phyloP scores from a whole-genome alignment of 2,888 invertebrate species.

The Athalia rosae region DNA sequence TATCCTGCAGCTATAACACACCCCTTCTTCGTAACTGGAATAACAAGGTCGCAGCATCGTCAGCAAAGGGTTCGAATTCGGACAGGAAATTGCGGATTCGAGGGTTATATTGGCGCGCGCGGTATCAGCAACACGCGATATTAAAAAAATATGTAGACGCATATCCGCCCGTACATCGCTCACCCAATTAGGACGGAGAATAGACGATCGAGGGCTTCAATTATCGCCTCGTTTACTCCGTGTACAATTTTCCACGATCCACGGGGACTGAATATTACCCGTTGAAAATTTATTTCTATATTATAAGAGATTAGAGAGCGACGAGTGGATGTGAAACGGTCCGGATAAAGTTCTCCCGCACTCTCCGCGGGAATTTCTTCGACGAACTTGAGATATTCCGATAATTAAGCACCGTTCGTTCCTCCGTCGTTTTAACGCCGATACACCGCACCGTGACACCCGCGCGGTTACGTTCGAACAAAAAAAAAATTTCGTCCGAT shows the following conservation, averaged over 20 bases:
- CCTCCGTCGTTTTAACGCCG: constrained; percentile 32
- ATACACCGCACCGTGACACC: too few relatives aligned
- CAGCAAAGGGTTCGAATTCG: constrained; percentile 35
- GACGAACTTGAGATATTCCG: constrained; percentile 37
- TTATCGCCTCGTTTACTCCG: too few relatives aligned
- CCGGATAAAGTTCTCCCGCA: background rate
- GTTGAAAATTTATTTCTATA: constrained; percentile 21
- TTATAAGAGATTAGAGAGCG: constrained; percentile 25
- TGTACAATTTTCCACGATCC: too few relatives aligned
- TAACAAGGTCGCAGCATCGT: constrained; percentile 39
- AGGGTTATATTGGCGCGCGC: background rate
- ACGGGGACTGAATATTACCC: background rate
- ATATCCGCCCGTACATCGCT: background rate
- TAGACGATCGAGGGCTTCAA: background rate
- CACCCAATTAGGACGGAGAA: constrained; percentile 30
- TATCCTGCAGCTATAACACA: background rate
- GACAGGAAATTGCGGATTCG: constrained; percentile 36
- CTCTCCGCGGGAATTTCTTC: constrained; percentile 20
- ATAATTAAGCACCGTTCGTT: constrained; percentile 43
- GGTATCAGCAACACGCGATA: constrained; percentile 17
- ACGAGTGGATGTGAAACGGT: background rate
- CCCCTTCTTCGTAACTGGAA: constrained; percentile 23
- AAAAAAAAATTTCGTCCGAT: too few relatives aligned
- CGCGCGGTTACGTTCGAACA: background rate
- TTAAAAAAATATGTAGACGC: background rate